Evolutionary conservation across 2,113 vertebrate genomes (phyloP), one percentile per base, ranked within the genome.

Genomic region (Serranochromis macrocephalus): DNA sequence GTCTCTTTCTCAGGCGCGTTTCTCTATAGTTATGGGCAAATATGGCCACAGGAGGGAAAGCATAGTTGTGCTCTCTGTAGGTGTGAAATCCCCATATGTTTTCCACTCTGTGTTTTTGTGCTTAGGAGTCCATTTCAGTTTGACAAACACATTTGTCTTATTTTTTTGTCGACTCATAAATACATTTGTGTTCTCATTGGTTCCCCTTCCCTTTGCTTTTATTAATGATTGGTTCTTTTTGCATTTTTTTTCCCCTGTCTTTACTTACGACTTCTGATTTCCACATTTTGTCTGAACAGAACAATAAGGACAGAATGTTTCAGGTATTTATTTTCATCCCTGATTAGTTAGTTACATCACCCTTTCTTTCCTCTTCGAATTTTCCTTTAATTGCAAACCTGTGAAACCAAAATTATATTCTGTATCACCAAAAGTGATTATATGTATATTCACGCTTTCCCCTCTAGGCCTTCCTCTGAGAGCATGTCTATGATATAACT

Each of bases 241-340:
- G 8, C 26, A 3, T 45, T 42, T 53, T 80, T 0, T 12, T 0
- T 0, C 1, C 1, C 47, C 17, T 82, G 51, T 86, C 88, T 80
- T 93, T 92, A 88, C 80, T 84, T 84, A 94, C 83, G 84, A 93
- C 85, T 89, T 85, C 88, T 75, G 47, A 87, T 96, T 94, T 93
- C 94, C 85, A 93, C 84, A 86, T 92, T 61, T 94, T 95, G 95
- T 96, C 96, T 90, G 90, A 93, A 92, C 97, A 98, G 97, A 97
- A 88, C 95, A 96, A 96, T 95, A 94, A 97, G 97, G 97, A 98
- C 96, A 97, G 95, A 97, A 98, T 98, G 97, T 92, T 89, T 88
- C 97, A 98, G 97, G 98, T 98, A 98, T 96, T 96, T 94, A 85
- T 85, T 92, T 91, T 78, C 10, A 75, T 61, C 87, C 66, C 73